Base-by-base conservation (phyloP, 1,140 invertebrate species). In the Eciton burchellii region DNA sequence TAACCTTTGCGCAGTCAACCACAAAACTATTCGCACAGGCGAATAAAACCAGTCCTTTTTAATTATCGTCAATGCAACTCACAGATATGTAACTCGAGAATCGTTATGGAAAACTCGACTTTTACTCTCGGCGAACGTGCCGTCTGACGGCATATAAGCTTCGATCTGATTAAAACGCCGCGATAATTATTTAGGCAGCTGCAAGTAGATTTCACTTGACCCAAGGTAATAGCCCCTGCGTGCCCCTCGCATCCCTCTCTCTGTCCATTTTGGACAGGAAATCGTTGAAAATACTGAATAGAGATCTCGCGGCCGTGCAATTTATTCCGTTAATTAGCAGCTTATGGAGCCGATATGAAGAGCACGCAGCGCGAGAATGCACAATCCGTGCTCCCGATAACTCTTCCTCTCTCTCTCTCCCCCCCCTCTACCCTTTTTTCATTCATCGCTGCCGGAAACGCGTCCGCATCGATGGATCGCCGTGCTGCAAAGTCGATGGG, bases 291-390 rank as follows among this genome's bases (percentile, higher is more conserved):
- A 68, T 54, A 77, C 43, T 43, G n/a, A 77, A 66, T 52, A 66
- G 35, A 66, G n/a, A n/a, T n/a, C 3, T 6, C 62, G 41, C 49
- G 54, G n/a, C 16, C 47, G 47, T n/a, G 47, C 74, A 66, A 66
- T 63, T 77, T 62, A 77, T 77, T 54, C 14, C 49, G 29, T 77
- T 77, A 77, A 77, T 77, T 77, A 77, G 47, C 29, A 54, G 74
- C 21, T 77, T 56, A 77, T 77, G 29, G 60, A 77, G 52, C 52
- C 73, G 73, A 77, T 77, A 77, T 77, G 60, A 60, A 45, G 8
- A 21, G 43, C 12, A 5, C 12, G 59, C 59, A 49, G 29, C 16
- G 47, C 16, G 29, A 77, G 66, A 77, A 74, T 41, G 57, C 24
- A 45, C 14, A 52, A 29, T n/a, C 8, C 11, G 24, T 52, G 41